Percentiles rank a stretch among this genome's conserved stretches.
These are phyloP conservation scores for Rousettus leschenaultii DNA, from an alignment of 2,113 vertebrate species.

Conservation along the genomic window DNA sequence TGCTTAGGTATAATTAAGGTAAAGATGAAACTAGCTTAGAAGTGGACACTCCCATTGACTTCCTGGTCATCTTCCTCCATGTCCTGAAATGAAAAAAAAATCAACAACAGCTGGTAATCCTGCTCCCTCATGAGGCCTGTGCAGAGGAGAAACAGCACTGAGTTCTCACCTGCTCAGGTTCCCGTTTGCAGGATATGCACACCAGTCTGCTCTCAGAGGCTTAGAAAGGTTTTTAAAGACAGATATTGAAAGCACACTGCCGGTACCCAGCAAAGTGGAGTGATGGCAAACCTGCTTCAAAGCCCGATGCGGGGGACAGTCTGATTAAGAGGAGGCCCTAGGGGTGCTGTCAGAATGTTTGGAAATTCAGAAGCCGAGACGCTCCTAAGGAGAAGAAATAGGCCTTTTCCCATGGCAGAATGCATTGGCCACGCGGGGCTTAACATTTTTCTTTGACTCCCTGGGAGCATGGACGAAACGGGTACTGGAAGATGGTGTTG, in stretches of 20 bases:
- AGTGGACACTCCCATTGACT: neutral
- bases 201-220: neutral
- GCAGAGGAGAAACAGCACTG: neutral
- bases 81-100: neutral
- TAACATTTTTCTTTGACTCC: constrained; percentile 77
- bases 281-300: neutral
- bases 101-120: neutral
- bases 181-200: neutral
- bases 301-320: neutral
- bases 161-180: neutral
- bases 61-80: neutral
- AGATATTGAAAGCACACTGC: neutral
- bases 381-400: constrained; percentile 40
- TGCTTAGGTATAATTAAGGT: neutral
- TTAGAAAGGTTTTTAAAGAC: constrained; percentile 9
- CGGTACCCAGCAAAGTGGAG: neutral
- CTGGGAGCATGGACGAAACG: constrained; percentile 60
- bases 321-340: neutral
- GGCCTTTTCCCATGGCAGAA: constrained; percentile 34
- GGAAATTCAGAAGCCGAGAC: neutral
- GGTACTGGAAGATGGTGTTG: neutral
- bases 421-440: constrained; percentile 41
- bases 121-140: neutral
- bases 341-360: neutral
- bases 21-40: neutral